Conservation (phyloP, 1,140 invertebrate genomes). For the Lycorma delicatula region DNA sequence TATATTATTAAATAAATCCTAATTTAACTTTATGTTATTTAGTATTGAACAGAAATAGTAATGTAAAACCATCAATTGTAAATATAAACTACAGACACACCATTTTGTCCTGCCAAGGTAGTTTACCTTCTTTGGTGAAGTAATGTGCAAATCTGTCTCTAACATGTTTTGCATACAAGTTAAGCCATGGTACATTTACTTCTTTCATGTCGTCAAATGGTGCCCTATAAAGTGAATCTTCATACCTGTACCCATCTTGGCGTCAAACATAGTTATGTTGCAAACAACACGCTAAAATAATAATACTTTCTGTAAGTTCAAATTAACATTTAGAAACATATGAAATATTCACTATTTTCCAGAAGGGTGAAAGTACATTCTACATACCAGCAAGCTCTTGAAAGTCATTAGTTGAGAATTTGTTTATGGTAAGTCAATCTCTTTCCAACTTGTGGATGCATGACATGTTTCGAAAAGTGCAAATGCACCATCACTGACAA, state of each 20-base stretch:
- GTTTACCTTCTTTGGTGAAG: not conserved
- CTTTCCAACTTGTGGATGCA: conserved; percentile 38
- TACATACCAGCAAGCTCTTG: no score
- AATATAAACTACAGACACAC: no score
- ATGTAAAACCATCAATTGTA: no score
- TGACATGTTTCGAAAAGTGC: conserved; percentile 31
- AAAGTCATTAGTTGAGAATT: no score
- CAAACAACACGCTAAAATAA: conserved; percentile 33
- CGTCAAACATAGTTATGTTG: conserved; percentile 36
- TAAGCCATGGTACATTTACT: not conserved
- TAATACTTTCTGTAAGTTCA: conserved; percentile 30
- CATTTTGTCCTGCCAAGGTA: not conserved
- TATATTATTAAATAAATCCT: no score
- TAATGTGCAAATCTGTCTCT: not conserved
- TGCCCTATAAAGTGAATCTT: conserved; percentile 24
- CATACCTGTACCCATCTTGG: conserved; percentile 32
- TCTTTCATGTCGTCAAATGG: not conserved
- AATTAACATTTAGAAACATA: conserved; percentile 30
- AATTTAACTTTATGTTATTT: no score
- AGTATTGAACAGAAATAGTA: no score
- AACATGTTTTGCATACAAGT: not conserved
- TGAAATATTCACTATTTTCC: conserved; percentile 37
- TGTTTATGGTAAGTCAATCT: no score
- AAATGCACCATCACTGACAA: conserved; percentile 40
- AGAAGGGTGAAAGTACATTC: conserved; percentile 38